Evolutionary conservation across 2,797 vertebrate species (phyloP), one percentile per base, ranked within the genome.

Genomic region (Toxotes lorentzi): DNA sequence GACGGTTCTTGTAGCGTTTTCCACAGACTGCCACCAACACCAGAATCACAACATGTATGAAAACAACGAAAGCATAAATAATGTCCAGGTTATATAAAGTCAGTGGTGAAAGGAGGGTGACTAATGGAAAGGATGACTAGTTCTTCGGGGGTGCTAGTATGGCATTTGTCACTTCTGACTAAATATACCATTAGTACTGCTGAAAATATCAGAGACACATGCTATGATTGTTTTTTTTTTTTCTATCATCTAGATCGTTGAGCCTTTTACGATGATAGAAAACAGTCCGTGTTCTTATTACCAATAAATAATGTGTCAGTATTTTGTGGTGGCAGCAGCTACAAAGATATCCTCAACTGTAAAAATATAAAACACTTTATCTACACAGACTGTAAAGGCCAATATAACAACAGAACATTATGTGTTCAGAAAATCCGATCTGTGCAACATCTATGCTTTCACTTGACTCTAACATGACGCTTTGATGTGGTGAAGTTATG

Each of bases 1-100:
- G 97, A 0, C 97, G 96, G 92, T 99, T 98, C 94, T 98, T 99
- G 94, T 99, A 99, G 41, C 97, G 97, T 78, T 99, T 99, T 70
- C 97, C 97, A 74, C 97, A 99, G 82, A 97, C 97, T 98, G 93
- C 23, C 84, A 48, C 85, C 79, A 79, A 83, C 76, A 87, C 66
- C 88, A 91, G 62, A 88, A 85, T 88, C 45, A 87, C 63, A 67
- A 84, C 27, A 78, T 76, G 86, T 78, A 64, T 83, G 73, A 86
- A 84, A 79, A 88, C 67, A 74, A 62, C 51, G 54, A 77, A 77
- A 3, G 34, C 16, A 35, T 41, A 7, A 67, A 56, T 21, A 2
- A 53, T 34, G 12, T 62, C 24, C 14, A 45, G 10, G 38, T 21
- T 7, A 23, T 51, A 41, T 4, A 17, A 53, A 38, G 34, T 64